phyloP scores from a whole-genome alignment of 2,113 vertebrate species.

The Galeopterus variegatus region DNA sequence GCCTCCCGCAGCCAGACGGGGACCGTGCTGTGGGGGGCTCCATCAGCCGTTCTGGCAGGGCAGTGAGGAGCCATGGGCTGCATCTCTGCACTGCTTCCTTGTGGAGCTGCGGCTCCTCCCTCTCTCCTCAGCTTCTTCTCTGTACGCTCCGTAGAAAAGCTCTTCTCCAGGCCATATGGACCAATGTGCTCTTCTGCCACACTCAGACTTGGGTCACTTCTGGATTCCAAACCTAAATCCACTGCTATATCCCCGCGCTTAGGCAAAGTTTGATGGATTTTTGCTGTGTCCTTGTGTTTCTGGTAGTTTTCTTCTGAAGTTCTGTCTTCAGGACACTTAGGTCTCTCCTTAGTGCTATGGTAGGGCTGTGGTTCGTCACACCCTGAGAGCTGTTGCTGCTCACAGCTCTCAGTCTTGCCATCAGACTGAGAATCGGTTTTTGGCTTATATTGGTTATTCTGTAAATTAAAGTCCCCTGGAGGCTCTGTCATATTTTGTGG shows the following conservation, averaged over 20 bases:
- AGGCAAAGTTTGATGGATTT: background rate
- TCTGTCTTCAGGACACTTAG: background rate
- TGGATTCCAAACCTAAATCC: background rate
- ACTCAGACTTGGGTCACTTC: background rate
- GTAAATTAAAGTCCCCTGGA: slow-evolving; percentile 1
- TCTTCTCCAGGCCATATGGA: background rate
- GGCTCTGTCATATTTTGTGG: slow-evolving; percentile 75
- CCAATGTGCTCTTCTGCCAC: background rate
- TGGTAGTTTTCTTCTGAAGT: background rate
- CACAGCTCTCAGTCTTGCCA: background rate
- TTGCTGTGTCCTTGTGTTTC: background rate
- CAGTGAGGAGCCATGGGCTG: accelerated
- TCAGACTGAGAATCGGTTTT: background rate
- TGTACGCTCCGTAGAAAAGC: background rate
- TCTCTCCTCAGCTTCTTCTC: background rate
- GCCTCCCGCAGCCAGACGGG: slow-evolving; percentile 92
- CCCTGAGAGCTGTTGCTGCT: slow-evolving; percentile 8
- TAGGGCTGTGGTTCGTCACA: background rate
- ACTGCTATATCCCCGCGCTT: background rate
- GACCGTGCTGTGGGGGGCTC: slow-evolving; percentile 74
- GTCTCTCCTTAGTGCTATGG: background rate
- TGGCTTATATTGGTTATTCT: background rate
- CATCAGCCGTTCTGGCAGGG: background rate
- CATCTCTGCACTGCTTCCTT: background rate
- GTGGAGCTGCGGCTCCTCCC: background rate